Conservation (phyloP, 1,140 invertebrate species). For the Psilanteris sp. region DNA sequence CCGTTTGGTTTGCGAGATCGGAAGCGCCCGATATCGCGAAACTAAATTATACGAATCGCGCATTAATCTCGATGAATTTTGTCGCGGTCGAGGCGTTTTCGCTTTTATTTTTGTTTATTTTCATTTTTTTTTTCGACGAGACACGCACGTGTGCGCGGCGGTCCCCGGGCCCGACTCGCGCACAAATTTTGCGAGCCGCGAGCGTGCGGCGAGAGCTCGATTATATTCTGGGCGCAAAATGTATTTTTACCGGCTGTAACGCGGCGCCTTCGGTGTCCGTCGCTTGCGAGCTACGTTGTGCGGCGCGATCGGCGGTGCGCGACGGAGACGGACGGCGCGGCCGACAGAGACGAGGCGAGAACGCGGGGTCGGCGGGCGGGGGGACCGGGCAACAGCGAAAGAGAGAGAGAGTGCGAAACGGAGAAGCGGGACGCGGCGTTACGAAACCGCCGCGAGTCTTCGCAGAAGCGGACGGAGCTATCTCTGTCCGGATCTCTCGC, state of each 20-base stretch:
- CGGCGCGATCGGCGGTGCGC: slow-evolving; percentile 14
- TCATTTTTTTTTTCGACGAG: too few relatives aligned
- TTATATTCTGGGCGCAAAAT: slow-evolving; percentile 62
- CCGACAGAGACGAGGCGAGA: slow-evolving; percentile 12
- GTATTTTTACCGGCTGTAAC: slow-evolving; percentile 58
- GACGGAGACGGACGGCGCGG: slow-evolving; percentile 24
- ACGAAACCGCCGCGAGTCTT: slow-evolving; percentile 57
- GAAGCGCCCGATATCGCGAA: too few relatives aligned
- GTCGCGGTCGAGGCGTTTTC: too few relatives aligned
- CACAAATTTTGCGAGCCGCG: slow-evolving; percentile 6
- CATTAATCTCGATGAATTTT: too few relatives aligned
- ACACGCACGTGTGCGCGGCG: slow-evolving; percentile 1
- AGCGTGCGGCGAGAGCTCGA: slow-evolving; percentile 34
- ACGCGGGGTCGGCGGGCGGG: slow-evolving; percentile 19
- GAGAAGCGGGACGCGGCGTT: slow-evolving; percentile 29
- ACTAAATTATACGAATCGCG: too few relatives aligned
- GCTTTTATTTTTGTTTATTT: too few relatives aligned
- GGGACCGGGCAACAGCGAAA: slow-evolving; percentile 9
- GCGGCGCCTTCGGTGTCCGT: slow-evolving; percentile 47
- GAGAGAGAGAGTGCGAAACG: slow-evolving; percentile 18
- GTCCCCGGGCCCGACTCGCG: slow-evolving; percentile 4
- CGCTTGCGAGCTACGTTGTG: slow-evolving; percentile 43
- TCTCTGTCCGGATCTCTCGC: slow-evolving; percentile 26
- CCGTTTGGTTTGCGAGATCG: too few relatives aligned
- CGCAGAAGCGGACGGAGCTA: slow-evolving; percentile 48